Evolutionary conservation across 2,888 invertebrate genomes (phyloP).

Genomic region (Acleris holmiana): DNA sequence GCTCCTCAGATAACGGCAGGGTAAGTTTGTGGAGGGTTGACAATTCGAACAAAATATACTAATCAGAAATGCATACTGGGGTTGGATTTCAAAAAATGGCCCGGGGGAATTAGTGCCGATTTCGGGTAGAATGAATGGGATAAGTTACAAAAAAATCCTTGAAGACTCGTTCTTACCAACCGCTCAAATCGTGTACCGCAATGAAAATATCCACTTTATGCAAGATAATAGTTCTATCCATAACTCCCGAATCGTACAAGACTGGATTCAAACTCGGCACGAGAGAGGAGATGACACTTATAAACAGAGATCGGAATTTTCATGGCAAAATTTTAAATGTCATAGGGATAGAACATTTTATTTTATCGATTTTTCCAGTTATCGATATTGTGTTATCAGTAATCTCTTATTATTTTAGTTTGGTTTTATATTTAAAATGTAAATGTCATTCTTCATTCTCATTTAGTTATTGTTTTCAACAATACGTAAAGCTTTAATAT

Average conservation of each 20-base stretch:
- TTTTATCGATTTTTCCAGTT: no score
- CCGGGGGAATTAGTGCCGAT: slow-evolving; percentile 10
- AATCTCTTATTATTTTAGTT: no score
- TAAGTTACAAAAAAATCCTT: slow-evolving; percentile 1
- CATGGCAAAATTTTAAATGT: no score
- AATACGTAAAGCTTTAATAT: no score
- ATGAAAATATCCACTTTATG: slow-evolving; percentile 2
- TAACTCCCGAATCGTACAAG: not conserved
- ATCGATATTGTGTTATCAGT: no score
- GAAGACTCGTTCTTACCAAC: slow-evolving; percentile 11
- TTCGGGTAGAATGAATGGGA: slow-evolving; percentile 2
- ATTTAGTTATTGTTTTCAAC: no score
- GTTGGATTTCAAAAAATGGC: slow-evolving; percentile 10
- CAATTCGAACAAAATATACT: slow-evolving; percentile 1
- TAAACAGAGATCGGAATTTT: no score
- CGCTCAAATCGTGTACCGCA: slow-evolving; percentile 4
- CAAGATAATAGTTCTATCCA: slow-evolving; percentile 17
- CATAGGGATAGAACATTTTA: no score
- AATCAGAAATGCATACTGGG: slow-evolving; percentile 4
- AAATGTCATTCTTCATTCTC: no score
- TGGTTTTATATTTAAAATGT: no score
- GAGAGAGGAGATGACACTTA: not conserved
- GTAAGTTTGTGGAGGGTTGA: not conserved
- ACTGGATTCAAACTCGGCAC: not conserved
- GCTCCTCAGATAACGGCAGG: not conserved